Percentiles rank a stretch among this genome's conserved stretches.
phyloP scores from a whole-genome alignment of 2,113 vertebrate genomes.

The Coryphaenoides rupestris region DNA sequence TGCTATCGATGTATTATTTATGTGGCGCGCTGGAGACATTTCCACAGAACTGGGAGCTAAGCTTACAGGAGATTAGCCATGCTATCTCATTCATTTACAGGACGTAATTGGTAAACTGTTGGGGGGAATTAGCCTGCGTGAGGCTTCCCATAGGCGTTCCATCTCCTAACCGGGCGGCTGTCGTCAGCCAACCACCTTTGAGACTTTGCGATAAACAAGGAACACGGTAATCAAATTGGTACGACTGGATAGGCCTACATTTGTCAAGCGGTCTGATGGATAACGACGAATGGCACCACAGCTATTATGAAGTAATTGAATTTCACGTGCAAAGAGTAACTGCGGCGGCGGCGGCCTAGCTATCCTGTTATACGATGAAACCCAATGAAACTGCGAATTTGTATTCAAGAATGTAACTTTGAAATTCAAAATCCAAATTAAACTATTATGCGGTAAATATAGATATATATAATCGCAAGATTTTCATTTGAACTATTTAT shows the following conservation, averaged over 20 bases:
- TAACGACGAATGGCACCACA: constrained; percentile 10
- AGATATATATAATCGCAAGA: too few relatives aligned
- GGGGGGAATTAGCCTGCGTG: constrained; percentile 65
- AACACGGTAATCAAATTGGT: constrained; percentile 37
- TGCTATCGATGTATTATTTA: constrained; percentile 76
- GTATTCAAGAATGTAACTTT: constrained; percentile 4
- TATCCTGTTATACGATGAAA: background rate
- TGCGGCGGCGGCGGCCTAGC: too few relatives aligned
- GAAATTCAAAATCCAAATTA: background rate
- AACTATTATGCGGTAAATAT: too few relatives aligned
- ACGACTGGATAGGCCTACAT: constrained; percentile 30
- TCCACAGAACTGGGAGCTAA: constrained; percentile 72
- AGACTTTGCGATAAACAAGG: constrained; percentile 48
- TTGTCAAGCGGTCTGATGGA: constrained; percentile 30
- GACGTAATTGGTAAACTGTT: constrained; percentile 73
- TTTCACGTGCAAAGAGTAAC: background rate
- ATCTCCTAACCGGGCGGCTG: constrained; percentile 63
- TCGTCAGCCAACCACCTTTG: constrained; percentile 51
- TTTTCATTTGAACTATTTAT: too few relatives aligned
- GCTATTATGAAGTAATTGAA: background rate
- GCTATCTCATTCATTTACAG: constrained; percentile 74
- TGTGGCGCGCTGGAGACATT: constrained; percentile 66
- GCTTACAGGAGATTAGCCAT: constrained; percentile 77
- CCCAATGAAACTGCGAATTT: too few relatives aligned
- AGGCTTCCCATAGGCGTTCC: constrained; percentile 61